These are phyloP conservation scores for Nematostella vectensis DNA, from an alignment of 92 coral and sea anemone species.

Conservation along the genomic window DNA sequence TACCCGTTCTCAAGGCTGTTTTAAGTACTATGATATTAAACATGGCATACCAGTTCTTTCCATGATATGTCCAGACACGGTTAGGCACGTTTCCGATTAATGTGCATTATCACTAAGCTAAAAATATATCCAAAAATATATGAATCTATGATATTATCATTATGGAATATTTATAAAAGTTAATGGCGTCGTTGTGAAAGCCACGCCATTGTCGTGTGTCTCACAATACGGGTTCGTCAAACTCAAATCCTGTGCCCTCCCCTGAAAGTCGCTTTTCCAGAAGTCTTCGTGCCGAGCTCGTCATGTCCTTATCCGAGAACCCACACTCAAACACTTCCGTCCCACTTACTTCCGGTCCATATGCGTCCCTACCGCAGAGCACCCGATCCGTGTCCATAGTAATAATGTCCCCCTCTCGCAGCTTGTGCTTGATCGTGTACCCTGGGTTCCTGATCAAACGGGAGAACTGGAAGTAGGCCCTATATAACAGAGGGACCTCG, in stretches of 20 bases:
- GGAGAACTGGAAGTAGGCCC: slow-evolving; percentile 17
- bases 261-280: not conserved
- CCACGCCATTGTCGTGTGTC: too few species aligned
- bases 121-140: too few species aligned
- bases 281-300: slow-evolving; percentile 13
- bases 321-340: slow-evolving; percentile 22
- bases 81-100: too few species aligned
- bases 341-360: slow-evolving; percentile 23
- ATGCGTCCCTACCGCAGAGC: slow-evolving; percentile 20
- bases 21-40: too few species aligned
- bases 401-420: slow-evolving; percentile 22
- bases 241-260: not conserved
- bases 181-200: too few species aligned
- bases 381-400: slow-evolving; percentile 26
- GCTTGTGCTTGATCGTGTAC: slow-evolving; percentile 20
- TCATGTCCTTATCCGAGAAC: slow-evolving; percentile 32
- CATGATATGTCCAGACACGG: too few species aligned
- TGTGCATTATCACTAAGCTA: too few species aligned
- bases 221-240: not conserved
- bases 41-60: too few species aligned
- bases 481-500: slow-evolving; percentile 20
- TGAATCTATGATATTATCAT: too few species aligned
- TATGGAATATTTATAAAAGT: too few species aligned
- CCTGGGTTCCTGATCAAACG: slow-evolving; percentile 23
- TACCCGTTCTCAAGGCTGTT: too few species aligned